Evolutionary conservation across 2,113 vertebrate genomes (phyloP), one percentile per base, ranked within the genome.

Genomic region (Gallinago jamesoni): DNA sequence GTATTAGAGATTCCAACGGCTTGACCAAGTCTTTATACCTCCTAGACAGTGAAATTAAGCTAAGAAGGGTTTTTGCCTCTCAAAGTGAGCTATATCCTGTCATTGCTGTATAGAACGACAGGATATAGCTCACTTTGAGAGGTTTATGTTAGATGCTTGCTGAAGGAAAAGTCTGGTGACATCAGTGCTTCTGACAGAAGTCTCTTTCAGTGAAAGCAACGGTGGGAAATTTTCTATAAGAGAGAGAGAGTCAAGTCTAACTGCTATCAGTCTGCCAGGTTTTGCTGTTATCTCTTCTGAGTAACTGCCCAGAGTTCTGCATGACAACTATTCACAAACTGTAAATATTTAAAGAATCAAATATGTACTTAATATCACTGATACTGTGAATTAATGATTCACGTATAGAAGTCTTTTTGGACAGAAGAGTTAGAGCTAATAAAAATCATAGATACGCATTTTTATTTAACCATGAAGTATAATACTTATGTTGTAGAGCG

Each of bases 1-100:
- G 39, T 69, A 83, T 64, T 39, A 87, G 69, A 87, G 73, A 91
- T 73, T 91, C 55, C 74, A 79, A 33, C 28, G 69, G 53, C 55
- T 85, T 85, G 37, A 85, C 18, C 53, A 73, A 69, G 48, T 37
- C 53, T 82, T 84, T 68, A 45, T 31, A 30, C 39, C 73, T 91
- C 14, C 63, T 62, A 66, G 45, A 73, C 1, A 53, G 22, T 7
- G 37, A 60, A 68, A 84, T 85, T 72, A 60, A 66, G 39, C 37
- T 79, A 76, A 75, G 48, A 68, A 74, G 52, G 20, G 60, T 52
- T 85, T 82, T 66, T 87, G 39, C 31, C 73, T 39, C 39, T 39
- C 39, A 39, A 39, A 39, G 39, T 39, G 39, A 39, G 39, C 39
- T 39, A 39, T 39, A 39, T 39, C 39, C 39, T 39, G 39, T 39